A percentile compares a stretch with the other conserved stretches of the same genome.
phyloP scores from a whole-genome alignment of 2,113 vertebrate genomes.

The Osmerus mordax region DNA sequence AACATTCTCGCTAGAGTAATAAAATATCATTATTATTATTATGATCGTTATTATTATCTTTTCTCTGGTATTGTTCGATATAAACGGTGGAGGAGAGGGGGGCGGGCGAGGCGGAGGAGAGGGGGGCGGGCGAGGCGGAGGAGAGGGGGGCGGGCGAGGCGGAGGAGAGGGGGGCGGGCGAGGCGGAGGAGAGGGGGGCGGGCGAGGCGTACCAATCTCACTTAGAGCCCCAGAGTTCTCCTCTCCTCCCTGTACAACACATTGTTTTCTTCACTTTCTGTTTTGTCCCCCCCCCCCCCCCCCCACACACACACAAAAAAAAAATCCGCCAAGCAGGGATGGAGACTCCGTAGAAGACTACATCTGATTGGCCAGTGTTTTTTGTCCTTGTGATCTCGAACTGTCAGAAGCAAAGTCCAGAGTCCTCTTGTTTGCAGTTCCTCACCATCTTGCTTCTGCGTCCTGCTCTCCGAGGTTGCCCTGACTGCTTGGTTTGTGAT shows the following conservation, averaged over 20 bases:
- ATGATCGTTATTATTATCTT: slow-evolving; percentile 71
- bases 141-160: slow-evolving; percentile 58
- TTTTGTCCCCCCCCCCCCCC: slow-evolving; percentile 38
- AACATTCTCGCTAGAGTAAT: slow-evolving; percentile 89
- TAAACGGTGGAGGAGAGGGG: slow-evolving; percentile 76
- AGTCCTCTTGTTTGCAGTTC: slow-evolving; percentile 9
- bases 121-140: slow-evolving; percentile 67
- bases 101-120: slow-evolving; percentile 71
- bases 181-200: slow-evolving; percentile 74
- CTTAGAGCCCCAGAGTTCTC: slow-evolving; percentile 52
- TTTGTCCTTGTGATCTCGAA: slow-evolving; percentile 42
- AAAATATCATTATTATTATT: slow-evolving; percentile 90
- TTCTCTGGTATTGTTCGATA: slow-evolving; percentile 81
- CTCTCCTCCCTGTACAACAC: slow-evolving; percentile 58
- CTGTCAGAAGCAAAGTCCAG: slow-evolving; percentile 38
- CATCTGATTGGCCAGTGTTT: slow-evolving; percentile 46
- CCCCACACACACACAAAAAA: slow-evolving; percentile 23
- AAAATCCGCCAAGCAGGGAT: slow-evolving; percentile 45
- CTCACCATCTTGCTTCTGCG: not conserved
- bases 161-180: slow-evolving; percentile 65
- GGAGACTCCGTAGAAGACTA: slow-evolving; percentile 45
- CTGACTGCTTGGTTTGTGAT: slow-evolving; percentile 24
- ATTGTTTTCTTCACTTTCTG: slow-evolving; percentile 55
- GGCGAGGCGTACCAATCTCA: slow-evolving; percentile 32
- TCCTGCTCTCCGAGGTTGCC: slow-evolving; percentile 15